Base-by-base conservation (phyloP, 2,888 invertebrate species). In the Cheiracanthium punctorium region DNA sequence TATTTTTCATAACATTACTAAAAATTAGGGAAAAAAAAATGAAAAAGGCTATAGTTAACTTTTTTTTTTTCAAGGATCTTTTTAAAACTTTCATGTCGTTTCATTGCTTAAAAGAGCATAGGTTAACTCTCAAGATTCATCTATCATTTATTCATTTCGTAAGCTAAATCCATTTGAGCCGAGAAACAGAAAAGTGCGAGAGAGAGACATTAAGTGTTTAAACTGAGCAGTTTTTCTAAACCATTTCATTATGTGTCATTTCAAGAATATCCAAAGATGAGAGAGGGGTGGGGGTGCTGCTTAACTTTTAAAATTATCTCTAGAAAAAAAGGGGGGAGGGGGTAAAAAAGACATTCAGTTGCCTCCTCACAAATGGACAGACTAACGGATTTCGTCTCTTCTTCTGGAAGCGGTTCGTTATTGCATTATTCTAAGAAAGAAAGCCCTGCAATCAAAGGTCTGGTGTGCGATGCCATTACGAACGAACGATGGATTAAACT, bases 141-240 rank as follows among this genome's bases (percentile, higher is more conserved):
- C 24, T 58, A 58, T 58, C 58, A 58, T 24, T 14, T 17, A 20
- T 58, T 20, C 58, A 58, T 58, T 58, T 58, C 24, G n/a, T 1
- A 24, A 58, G 20, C 58, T 58, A 24, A 58, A 58, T 58, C 24
- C 58, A 24, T 58, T 58, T 5, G 58, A 58, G 2, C 58, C 58
- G 12, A 58, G 24, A 24, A n/a, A 58, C 58, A 58, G 24, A 58
- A 24, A 58, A 12, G 5, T 24, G 24, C 4, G 48, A 48, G n/a
- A n/a, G n/a, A 48, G 48, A n/a, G 58, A 58, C 58, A 58, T 58
- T 58, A 58, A 58, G 24, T 58, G 24, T n/a, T n/a, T 58, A 58
- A 58, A 58, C 58, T 58, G 58, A 2, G 4, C 58, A 24, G 24
- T 58, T 58, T 58, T 48, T 24, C 1, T 5, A 24, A 58, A 24